Base-by-base conservation (phyloP, 2,888 invertebrate genomes). In the Meiosimyza decipiens region DNA sequence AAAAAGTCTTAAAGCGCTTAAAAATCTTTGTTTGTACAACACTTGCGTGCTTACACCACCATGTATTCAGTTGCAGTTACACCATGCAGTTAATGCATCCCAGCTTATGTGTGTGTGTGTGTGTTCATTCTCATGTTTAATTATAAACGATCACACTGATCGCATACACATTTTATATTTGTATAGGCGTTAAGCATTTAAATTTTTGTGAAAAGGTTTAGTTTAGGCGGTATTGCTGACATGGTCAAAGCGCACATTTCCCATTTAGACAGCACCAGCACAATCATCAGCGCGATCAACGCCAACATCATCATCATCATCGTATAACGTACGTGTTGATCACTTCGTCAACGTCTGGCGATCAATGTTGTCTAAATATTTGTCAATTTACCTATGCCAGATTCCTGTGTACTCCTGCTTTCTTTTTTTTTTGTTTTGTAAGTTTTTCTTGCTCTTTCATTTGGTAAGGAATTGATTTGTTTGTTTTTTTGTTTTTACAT, bases 311-410 rank as follows among this genome's bases (percentile, higher is more conserved):
- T 55, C 55, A 55, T 55, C n/a, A 55, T 55, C 22, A 55, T 16
- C n/a, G 55, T 18, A 11, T 16, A 11, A 55, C 22, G 16, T 18
- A 55, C 11, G 22, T 22, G 54, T 54, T 54, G 54, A 55, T 11
- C 50, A 12, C 18, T 28, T 22, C 57, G 57, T 9, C 57, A 22
- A 6, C 57, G 47, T 47, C 13, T 16, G 55, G 54, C 67, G 65
- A 64, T 69, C 60, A 49, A 67, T 50, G 64, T 69, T 75, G 65
- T 67, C 63, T 65, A 76, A 76, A 76, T 76, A 76, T 76, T 76
- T 74, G 76, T 64, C 73, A 72, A 73, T 47, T 63, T 63, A 49
- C 52, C n/a, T 70, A 40, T 47, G 57, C 47, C 16, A 54, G 54
- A 54, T 54, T 40, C 54, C 16, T 54, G n/a, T 50, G 49, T 64